Evolutionary conservation across 2,113 vertebrate genomes (phyloP).

Genomic region (Cavia aperea): DNA sequence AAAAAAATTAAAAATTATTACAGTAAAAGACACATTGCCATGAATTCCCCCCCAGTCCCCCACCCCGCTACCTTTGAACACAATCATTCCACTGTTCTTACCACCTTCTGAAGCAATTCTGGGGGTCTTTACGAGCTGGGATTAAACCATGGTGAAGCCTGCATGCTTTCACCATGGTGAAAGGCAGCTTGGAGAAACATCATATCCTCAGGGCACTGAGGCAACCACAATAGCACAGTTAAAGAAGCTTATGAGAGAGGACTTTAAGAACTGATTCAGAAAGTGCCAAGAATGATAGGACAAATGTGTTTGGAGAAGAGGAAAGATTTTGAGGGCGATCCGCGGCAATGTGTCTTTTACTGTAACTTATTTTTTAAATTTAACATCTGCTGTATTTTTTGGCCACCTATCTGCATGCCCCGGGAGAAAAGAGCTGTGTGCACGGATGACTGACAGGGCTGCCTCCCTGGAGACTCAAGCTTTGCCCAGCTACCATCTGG

Average conservation of each 20-base stretch:
- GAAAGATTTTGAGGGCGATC: background rate
- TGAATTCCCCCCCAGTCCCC: background rate
- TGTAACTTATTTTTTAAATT: background rate
- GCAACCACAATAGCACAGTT: background rate
- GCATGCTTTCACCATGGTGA: background rate
- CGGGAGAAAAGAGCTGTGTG: background rate
- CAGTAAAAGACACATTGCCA: background rate
- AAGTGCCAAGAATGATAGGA: background rate
- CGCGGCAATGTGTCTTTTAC: background rate
- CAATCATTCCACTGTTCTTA: background rate
- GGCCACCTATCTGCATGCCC: background rate
- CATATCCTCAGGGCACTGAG: background rate
- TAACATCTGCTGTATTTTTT: background rate
- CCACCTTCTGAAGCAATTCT: background rate
- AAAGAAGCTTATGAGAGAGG: background rate
- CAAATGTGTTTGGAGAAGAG: background rate
- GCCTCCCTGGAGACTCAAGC: background rate
- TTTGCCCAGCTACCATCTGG: background rate
- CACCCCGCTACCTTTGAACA: background rate
- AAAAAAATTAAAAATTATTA: background rate
- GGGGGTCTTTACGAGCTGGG: background rate
- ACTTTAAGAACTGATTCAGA: background rate
- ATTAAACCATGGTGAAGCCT: background rate
- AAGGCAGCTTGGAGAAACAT: background rate
- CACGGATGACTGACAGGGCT: background rate